Percentiles rank a stretch among this genome's conserved stretches.
Evolutionary conservation across 2,797 vertebrate genomes (phyloP).

Genomic region (Miichthys miiuy): DNA sequence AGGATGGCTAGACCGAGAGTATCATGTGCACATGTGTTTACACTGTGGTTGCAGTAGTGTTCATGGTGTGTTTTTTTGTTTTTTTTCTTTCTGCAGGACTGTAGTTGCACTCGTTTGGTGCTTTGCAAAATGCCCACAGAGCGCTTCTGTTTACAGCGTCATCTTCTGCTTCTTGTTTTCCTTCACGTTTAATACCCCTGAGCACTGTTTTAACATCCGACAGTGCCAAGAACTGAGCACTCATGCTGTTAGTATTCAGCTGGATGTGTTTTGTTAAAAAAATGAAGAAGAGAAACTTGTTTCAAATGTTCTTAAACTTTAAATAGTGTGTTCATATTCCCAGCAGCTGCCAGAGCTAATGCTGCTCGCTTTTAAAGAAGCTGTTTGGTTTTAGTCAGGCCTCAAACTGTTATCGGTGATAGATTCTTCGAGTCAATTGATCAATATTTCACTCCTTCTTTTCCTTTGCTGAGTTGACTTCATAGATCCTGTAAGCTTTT

Average conservation of each 20-base stretch:
- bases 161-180: slow-evolving; percentile 29
- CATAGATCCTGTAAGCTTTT: neutral
- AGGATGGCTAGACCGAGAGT: slow-evolving; percentile 1
- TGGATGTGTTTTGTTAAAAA: slow-evolving; percentile 1
- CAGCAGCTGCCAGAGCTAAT: slow-evolving; percentile 32
- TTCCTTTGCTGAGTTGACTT: slow-evolving; percentile 13
- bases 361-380: slow-evolving; percentile 39
- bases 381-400: slow-evolving; percentile 6
- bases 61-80: neutral
- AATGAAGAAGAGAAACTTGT: slow-evolving; percentile 5
- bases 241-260: slow-evolving; percentile 25
- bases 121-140: slow-evolving; percentile 12
- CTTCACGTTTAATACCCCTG: neutral
- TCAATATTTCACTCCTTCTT: slow-evolving; percentile 9
- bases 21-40: neutral
- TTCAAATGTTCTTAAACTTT: slow-evolving; percentile 32
- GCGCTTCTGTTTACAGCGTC: neutral
- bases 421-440: neutral
- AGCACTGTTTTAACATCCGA: slow-evolving; percentile 12
- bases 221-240: slow-evolving; percentile 3
- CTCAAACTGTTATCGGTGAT: slow-evolving; percentile 13
- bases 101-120: neutral
- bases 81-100: too few species aligned
- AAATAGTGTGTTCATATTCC: slow-evolving; percentile 39
- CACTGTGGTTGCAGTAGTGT: too few species aligned